Evolutionary conservation across 2,888 invertebrate genomes (phyloP).

Genomic region (Ichneumon xanthorius): DNA sequence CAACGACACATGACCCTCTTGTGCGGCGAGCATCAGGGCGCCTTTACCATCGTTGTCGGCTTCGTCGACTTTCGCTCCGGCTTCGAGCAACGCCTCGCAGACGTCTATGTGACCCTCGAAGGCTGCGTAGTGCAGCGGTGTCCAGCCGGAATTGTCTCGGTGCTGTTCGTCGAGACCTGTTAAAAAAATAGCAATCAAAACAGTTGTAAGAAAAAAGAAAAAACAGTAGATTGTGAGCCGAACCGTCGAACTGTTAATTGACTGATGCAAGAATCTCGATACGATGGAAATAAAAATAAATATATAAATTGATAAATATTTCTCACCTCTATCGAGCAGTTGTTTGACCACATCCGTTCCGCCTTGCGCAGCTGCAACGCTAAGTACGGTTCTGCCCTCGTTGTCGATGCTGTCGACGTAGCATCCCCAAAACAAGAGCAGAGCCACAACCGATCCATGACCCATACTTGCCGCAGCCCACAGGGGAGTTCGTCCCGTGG

Average conservation of each 20-base stretch:
- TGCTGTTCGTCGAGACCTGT: conserved; percentile 92
- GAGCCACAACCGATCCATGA: conserved; percentile 93
- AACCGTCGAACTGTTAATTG: too few species aligned
- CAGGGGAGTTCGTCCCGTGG: conserved; percentile 92
- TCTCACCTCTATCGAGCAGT: conserved; percentile 92
- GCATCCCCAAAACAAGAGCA: conserved; percentile 97
- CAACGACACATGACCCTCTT: conserved; percentile 92
- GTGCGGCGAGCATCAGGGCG: conserved; percentile 94
- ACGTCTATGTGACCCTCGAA: conserved; percentile 96
- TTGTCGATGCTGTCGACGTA: conserved; percentile 97
- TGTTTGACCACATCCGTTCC: conserved; percentile 95
- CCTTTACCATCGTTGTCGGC: conserved; percentile 97
- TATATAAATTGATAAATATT: conserved; percentile 17
- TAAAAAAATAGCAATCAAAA: not conserved
- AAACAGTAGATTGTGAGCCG: too few species aligned
- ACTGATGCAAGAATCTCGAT: not conserved
- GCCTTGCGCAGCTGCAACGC: conserved; percentile 94
- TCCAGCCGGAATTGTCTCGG: conserved; percentile 98
- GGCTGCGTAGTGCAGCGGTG: conserved; percentile 97
- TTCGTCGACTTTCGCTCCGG: conserved; percentile 95
- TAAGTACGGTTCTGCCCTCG: conserved; percentile 96
- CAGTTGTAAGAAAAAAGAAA: not conserved
- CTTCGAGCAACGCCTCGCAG: conserved; percentile 92
- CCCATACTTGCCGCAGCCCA: conserved; percentile 98
- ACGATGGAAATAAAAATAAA: not conserved